Evolutionary conservation across 2,797 vertebrate species (phyloP).

Genomic region (Falco berigora): DNA sequence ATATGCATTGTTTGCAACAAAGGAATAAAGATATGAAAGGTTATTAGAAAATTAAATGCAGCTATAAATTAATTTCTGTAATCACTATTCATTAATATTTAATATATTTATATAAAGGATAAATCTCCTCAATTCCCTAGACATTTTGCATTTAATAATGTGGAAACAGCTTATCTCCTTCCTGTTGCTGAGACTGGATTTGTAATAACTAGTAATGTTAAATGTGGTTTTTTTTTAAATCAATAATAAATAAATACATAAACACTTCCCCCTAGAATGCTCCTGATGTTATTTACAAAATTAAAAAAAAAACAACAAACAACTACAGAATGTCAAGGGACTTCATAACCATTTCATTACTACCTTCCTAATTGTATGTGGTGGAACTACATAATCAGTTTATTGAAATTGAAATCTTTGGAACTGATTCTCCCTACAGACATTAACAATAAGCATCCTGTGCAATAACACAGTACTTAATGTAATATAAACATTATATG

Average conservation of each 20-base stretch:
- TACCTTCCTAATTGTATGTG: conserved; percentile 78
- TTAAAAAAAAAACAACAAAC: conserved; percentile 77
- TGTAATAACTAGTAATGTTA: conserved; percentile 89
- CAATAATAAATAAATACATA: conserved; percentile 97
- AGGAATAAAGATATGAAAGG: conserved; percentile 47
- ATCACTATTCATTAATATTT: conserved; percentile 76
- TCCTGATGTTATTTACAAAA: conserved; percentile 91
- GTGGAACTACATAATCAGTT: conserved; percentile 84
- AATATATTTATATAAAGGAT: conserved; percentile 73
- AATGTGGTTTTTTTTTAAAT: conserved; percentile 85
- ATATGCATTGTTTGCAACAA: conserved; percentile 35
- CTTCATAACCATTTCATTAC: conserved; percentile 90
- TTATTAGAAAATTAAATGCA: conserved; percentile 68
- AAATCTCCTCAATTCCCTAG: conserved; percentile 66
- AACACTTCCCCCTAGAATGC: conserved; percentile 82
- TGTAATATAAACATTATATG: conserved; percentile 83
- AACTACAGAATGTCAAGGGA: conserved; percentile 82
- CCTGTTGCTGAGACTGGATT: conserved; percentile 79
- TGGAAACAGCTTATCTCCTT: conserved; percentile 69
- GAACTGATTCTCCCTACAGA: conserved; percentile 83
- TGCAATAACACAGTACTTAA: conserved; percentile 80
- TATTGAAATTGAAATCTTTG: conserved; percentile 89
- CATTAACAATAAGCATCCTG: conserved; percentile 78
- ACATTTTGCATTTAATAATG: conserved; percentile 72
- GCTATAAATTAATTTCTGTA: conserved; percentile 73